Evolutionary conservation across 2,797 vertebrate genomes (phyloP).

Genomic region (Enteromius thamalakanensis): DNA sequence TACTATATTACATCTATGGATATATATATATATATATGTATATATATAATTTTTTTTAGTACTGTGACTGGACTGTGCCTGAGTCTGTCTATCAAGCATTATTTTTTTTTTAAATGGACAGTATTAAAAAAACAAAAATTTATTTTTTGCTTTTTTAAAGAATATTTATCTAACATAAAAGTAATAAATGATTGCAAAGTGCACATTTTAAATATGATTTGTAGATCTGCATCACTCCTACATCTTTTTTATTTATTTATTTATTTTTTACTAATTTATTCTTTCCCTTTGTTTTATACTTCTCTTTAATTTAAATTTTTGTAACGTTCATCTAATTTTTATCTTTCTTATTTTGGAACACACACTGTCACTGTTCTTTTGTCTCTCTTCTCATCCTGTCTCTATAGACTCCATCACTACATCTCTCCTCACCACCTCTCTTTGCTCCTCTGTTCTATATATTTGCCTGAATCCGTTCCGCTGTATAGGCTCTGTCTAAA

Average conservation of each 20-base stretch:
- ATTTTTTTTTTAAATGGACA: too few relatives aligned
- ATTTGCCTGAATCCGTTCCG: conserved; percentile 36
- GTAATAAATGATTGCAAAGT: conserved; percentile 5
- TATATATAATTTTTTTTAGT: background rate
- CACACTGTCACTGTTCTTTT: conserved; percentile 58
- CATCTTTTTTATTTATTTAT: background rate
- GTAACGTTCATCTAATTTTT: background rate
- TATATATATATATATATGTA: background rate
- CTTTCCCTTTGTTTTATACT: background rate
- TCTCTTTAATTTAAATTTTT: conserved; percentile 19
- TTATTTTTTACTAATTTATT: background rate
- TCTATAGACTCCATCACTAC: conserved; percentile 43
- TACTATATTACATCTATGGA: background rate
- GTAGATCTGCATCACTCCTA: background rate
- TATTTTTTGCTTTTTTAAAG: background rate
- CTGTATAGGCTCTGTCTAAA: conserved; percentile 38
- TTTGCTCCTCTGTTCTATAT: conserved; percentile 41
- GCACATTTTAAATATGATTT: background rate
- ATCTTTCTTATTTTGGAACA: background rate
- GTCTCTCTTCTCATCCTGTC: conserved; percentile 23
- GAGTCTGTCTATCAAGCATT: background rate
- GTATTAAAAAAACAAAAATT: too few relatives aligned
- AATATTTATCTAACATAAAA: background rate
- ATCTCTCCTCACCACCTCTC: conserved; percentile 33
- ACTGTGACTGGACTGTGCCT: background rate